Percentiles rank a stretch among this genome's conserved stretches.
Evolutionary conservation across 2,888 invertebrate species (phyloP).

Genomic region (Tachina fera): DNA sequence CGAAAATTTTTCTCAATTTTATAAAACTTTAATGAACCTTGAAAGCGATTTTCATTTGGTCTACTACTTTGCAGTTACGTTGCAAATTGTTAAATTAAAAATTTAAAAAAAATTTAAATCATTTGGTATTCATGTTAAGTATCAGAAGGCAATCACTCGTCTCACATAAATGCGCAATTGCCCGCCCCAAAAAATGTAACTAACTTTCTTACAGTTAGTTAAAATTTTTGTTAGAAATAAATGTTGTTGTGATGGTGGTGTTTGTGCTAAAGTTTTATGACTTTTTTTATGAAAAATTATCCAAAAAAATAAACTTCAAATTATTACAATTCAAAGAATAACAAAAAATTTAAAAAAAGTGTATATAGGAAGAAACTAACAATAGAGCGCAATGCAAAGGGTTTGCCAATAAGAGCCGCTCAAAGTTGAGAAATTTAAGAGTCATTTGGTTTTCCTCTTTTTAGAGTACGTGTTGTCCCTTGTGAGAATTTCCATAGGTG

Average conservation of each 20-base stretch:
- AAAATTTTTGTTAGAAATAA: not conserved
- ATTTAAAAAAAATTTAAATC: not conserved
- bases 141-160: not conserved
- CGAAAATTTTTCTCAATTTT: not conserved
- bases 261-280: constrained; percentile 12
- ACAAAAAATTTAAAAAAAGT: constrained; percentile 26
- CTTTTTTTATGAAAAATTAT: constrained; percentile 8
- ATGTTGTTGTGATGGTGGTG: not conserved
- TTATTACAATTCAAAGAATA: constrained; percentile 2
- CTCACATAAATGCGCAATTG: not conserved
- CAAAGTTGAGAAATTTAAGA: not conserved
- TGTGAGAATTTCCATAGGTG: too few relatives aligned
- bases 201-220: not conserved
- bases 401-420: too few relatives aligned
- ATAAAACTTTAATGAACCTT: constrained; percentile 14
- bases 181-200: not conserved
- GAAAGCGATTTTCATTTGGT: constrained; percentile 27
- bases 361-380: not conserved
- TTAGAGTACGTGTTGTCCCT: too few relatives aligned
- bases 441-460: not conserved
- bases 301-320: constrained; percentile 25
- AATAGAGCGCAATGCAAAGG: not conserved
- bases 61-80: not conserved
- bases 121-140: constrained; percentile 1
- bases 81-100: not conserved